Evolutionary conservation across 92 coral and sea anemone genomes (phyloP).

Genomic region (Diadumene lineata): DNA sequence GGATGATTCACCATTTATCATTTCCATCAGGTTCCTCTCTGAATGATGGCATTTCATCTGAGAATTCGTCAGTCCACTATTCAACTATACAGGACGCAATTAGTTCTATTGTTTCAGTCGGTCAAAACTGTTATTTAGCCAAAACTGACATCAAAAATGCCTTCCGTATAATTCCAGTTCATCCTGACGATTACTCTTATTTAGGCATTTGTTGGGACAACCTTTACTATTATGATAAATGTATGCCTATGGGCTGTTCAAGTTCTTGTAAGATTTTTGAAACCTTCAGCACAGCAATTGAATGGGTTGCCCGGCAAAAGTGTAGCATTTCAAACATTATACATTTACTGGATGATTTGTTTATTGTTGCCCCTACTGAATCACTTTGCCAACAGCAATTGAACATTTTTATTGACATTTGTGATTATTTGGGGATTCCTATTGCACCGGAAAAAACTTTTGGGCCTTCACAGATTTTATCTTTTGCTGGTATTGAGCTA

Average conservation of each 20-base stretch:
- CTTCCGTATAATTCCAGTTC: slow-evolving; percentile 53
- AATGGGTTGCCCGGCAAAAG: slow-evolving; percentile 50
- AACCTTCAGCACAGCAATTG: slow-evolving; percentile 50
- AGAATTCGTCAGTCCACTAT: slow-evolving; percentile 40
- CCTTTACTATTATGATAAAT: slow-evolving; percentile 41
- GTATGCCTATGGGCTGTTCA: slow-evolving; percentile 66
- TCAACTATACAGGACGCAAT: slow-evolving; percentile 52
- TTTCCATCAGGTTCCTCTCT: slow-evolving; percentile 46
- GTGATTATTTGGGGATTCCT: slow-evolving; percentile 41
- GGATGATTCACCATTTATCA: slow-evolving; percentile 29
- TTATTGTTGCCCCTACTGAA: slow-evolving; percentile 45
- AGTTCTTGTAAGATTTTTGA: slow-evolving; percentile 58
- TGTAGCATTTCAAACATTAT: slow-evolving; percentile 27
- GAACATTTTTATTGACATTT: slow-evolving; percentile 23
- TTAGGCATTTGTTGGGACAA: slow-evolving; percentile 49
- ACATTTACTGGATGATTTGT: slow-evolving; percentile 55
- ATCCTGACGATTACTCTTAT: slow-evolving; percentile 42
- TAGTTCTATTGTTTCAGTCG: slow-evolving; percentile 24
- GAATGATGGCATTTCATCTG: slow-evolving; percentile 49
- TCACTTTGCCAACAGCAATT: slow-evolving; percentile 20
- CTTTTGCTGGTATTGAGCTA: slow-evolving; percentile 39
- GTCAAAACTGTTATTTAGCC: slow-evolving; percentile 45
- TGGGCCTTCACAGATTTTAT: slow-evolving; percentile 8
- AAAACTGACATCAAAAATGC: slow-evolving; percentile 64
- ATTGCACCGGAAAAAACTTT: slow-evolving; percentile 44